These are phyloP conservation scores for Dasypogon diadema DNA, from an alignment of 2,888 invertebrate genomes.

Conservation along the genomic window DNA sequence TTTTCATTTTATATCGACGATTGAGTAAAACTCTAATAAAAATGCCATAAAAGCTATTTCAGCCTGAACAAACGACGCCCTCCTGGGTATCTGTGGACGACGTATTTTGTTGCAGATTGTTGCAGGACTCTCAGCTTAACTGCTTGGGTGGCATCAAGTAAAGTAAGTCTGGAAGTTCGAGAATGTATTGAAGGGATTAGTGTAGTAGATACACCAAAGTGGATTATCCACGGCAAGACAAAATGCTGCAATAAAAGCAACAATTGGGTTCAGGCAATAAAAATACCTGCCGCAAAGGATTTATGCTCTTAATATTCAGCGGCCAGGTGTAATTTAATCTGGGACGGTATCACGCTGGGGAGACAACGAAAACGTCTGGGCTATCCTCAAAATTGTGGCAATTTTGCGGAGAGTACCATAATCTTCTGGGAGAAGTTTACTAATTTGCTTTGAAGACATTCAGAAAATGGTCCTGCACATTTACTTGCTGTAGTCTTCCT, in stretches of 20 bases:
- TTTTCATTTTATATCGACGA: constrained; percentile 47
- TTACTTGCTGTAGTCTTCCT: background rate
- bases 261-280: constrained; percentile 25
- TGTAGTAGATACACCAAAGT: constrained; percentile 31
- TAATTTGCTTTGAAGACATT: constrained; percentile 3
- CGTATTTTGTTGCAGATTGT: constrained; percentile 38
- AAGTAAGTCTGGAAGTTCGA: background rate
- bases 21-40: constrained; percentile 41
- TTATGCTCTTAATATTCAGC: constrained; percentile 41
- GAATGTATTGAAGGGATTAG: constrained; percentile 34
- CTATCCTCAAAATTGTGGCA: background rate
- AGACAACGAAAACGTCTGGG: background rate
- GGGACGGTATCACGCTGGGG: background rate
- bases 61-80: constrained; percentile 32
- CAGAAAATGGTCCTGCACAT: background rate
- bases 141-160: background rate
- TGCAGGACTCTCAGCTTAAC: background rate
- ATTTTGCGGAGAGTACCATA: background rate
- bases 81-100: constrained; percentile 9
- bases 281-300: constrained; percentile 42
- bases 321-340: constrained; percentile 43
- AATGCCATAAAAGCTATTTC: constrained; percentile 43
- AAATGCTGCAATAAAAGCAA: constrained; percentile 42
- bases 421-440: background rate
- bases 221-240: constrained; percentile 32